Base-by-base conservation (phyloP, 2,797 vertebrate genomes). In the Atherinosoma microstoma region DNA sequence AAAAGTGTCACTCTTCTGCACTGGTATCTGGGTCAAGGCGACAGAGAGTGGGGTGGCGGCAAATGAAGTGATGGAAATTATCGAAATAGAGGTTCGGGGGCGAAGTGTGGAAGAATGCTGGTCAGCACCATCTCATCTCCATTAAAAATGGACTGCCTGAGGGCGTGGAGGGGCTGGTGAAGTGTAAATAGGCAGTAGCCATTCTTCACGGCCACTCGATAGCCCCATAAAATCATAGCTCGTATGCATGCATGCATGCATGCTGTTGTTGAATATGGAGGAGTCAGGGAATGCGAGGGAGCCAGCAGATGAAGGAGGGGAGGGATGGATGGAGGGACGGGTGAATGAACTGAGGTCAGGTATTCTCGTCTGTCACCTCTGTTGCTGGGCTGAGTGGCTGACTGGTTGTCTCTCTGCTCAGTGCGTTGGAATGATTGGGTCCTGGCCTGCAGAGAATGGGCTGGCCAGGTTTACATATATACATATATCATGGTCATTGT, bases 21-120 rank as follows among this genome's bases (percentile, higher is more conserved):
- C 85, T 88, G 78, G 84, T 94, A 97, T 95, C 92, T 96, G 94
- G 94, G 95, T 96, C 95, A 96, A 93, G 89, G 90, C 93, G 87
- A 91, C 59, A 36, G 70, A 77, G 58, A 53, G 54, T 32, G 49
- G 51, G 34, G 38, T 53, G 38, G 74, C 89, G 82, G 89, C 85
- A 94, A 93, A 94, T 91, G 89, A 93, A 91, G 83, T 86, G 87
- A 90, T 87, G 84, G 90, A 91, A 92, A 93, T 91, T 73, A 93
- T 92, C 89, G 64, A 93, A 92, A 92, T 91, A 13, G 61, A 87
- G 76, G 82, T 84, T 89, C 79, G 69, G 63, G 67, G 76, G 66
- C 13, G 64, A 81, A 58, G 62, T 70, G 76, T 59, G 70, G 80
- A 80, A 60, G 80, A 75, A 83, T 66, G 79, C 61, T 90, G 92